A percentile compares a stretch with the other conserved stretches of the same genome.
Conservation (phyloP, 30 jellyfish, hydroid and myxozoan species). For the Hydractinia symbiolongicarpus region DNA sequence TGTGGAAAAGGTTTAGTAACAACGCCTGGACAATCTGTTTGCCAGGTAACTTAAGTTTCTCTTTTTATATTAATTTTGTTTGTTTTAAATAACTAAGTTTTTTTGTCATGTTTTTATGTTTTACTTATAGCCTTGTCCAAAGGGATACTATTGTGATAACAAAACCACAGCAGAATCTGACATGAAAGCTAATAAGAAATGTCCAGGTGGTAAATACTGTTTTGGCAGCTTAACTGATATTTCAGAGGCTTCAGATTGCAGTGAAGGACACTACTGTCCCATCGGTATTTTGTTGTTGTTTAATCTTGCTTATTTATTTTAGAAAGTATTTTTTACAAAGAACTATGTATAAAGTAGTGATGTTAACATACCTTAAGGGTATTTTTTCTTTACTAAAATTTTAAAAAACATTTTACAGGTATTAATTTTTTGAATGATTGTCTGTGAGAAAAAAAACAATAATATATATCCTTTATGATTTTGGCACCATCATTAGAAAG, state of each 20-base stretch:
- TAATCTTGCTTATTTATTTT: background rate
- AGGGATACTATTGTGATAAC: conserved; percentile 90
- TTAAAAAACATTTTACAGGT: background rate
- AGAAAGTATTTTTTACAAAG: background rate
- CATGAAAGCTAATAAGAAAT: conserved; percentile 79
- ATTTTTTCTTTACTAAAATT: background rate
- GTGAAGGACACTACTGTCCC: conserved; percentile 89
- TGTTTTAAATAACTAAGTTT: background rate
- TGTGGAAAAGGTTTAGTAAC: conserved; percentile 83
- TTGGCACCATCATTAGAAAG: no score
- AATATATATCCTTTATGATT: no score
- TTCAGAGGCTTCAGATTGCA: conserved; percentile 77
- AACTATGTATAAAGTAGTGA: no score
- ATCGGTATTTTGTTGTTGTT: conserved; percentile 33
- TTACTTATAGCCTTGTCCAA: conserved; percentile 70
- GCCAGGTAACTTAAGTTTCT: conserved; percentile 62
- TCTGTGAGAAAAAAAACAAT: no score
- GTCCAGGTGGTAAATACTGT: conserved; percentile 95
- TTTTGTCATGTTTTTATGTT: background rate
- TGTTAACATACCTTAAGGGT: no score
- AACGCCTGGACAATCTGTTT: conserved; percentile 86
- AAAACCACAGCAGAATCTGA: conserved; percentile 76
- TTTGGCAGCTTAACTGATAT: conserved; percentile 70
- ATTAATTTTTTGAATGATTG: background rate
- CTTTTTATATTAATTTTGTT: background rate